A percentile compares a stretch with the other conserved stretches of the same genome.
Conservation (phyloP, 2,797 vertebrate genomes). For the Cottoperca gobio region DNA sequence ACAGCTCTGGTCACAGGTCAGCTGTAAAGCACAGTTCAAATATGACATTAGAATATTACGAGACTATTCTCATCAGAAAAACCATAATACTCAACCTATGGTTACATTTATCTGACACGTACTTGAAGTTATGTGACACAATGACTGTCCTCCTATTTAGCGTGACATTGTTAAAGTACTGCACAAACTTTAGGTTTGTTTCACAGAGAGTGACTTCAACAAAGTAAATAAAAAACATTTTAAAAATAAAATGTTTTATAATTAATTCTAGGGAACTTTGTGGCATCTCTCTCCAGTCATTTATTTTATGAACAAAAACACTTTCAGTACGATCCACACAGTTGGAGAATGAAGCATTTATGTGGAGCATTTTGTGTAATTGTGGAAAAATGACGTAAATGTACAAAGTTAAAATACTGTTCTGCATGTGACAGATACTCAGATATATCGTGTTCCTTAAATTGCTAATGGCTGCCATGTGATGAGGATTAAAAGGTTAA, state of each 20-base stretch:
- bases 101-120: not conserved
- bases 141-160: not conserved
- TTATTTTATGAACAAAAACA: no score
- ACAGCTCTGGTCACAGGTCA: not conserved
- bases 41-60: not conserved
- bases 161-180: not conserved
- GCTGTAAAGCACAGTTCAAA: no score
- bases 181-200: not conserved
- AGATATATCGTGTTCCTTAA: not conserved
- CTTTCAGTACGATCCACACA: no score
- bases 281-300: no score
- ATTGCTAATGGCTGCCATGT: conserved; percentile 20
- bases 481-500: conserved; percentile 61
- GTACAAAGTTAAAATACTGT: not conserved
- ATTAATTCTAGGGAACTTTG: no score
- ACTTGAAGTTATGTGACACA: not conserved
- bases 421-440: not conserved
- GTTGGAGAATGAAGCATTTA: no score
- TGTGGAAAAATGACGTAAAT: not conserved
- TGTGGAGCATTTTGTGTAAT: no score
- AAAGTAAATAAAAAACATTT: no score
- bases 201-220: no score
- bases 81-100: not conserved
- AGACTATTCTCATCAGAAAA: not conserved
- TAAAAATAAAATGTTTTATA: no score